These are phyloP conservation scores for Parasteatoda tepidariorum DNA, from an alignment of 1,140 invertebrate species.

Conservation along the genomic window DNA sequence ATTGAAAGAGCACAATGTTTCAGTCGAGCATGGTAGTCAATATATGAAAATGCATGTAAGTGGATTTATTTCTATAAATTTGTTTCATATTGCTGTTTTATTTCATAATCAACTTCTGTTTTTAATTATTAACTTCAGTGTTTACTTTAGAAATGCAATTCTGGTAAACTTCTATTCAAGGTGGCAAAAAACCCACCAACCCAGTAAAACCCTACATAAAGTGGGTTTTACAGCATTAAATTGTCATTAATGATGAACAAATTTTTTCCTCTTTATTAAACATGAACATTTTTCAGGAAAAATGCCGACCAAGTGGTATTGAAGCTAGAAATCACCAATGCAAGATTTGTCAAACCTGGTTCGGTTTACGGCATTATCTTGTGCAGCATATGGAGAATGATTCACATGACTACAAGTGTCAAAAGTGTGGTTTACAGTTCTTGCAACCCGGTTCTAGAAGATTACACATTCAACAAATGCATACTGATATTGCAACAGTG, in stretches of 20 bases:
- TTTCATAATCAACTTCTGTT: no score
- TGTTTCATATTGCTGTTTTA: no score
- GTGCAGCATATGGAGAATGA: constrained; percentile 64
- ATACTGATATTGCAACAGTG: constrained; percentile 58
- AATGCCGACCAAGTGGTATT: constrained; percentile 41
- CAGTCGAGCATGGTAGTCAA: constrained; percentile 62
- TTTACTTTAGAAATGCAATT: no score
- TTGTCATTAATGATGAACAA: no score
- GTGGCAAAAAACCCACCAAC: no score
- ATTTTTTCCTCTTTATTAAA: no score
- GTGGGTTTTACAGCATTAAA: no score
- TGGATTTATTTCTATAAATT: not conserved
- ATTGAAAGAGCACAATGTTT: constrained; percentile 61
- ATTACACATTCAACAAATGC: constrained; percentile 63
- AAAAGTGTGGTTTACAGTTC: constrained; percentile 62
- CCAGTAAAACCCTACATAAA: no score
- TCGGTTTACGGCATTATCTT: constrained; percentile 62
- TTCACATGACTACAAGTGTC: constrained; percentile 63
- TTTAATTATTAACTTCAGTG: no score
- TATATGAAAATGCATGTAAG: constrained; percentile 62
- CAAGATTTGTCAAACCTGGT: constrained; percentile 64
- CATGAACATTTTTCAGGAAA: constrained; percentile 34
- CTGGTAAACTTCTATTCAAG: no score
- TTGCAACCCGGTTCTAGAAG: constrained; percentile 62
- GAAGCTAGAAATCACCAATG: constrained; percentile 64